Conservation (phyloP, 2,888 invertebrate species). For the Agonopterix arenella region DNA sequence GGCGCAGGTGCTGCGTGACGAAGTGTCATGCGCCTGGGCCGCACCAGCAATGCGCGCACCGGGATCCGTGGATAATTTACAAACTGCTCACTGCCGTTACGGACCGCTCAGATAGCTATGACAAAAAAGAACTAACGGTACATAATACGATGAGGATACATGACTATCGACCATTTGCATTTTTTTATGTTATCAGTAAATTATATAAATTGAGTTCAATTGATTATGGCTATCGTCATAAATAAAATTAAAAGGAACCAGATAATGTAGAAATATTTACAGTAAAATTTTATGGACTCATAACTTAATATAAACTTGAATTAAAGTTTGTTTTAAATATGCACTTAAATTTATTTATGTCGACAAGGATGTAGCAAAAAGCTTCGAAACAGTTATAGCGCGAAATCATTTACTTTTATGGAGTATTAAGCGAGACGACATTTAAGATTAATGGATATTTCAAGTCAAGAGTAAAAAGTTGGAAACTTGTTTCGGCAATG, state of each 20-base stretch:
- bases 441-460: constrained; percentile 27
- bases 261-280: constrained; percentile 7
- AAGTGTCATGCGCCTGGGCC: constrained; percentile 32
- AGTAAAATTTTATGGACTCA: constrained; percentile 11
- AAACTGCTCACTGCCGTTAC: constrained; percentile 34
- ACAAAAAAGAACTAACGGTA: constrained; percentile 54
- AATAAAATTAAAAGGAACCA: constrained; percentile 4
- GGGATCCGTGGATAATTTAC: constrained; percentile 46
- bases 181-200: constrained; percentile 19
- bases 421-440: constrained; percentile 24
- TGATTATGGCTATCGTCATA: constrained; percentile 4
- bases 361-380: constrained; percentile 12
- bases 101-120: constrained; percentile 13
- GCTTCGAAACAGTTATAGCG: constrained; percentile 23
- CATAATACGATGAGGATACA: constrained; percentile 20
- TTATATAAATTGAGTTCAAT: not conserved
- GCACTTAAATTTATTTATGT: not conserved
- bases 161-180: constrained; percentile 22
- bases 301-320: constrained; percentile 13
- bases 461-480: constrained; percentile 38
- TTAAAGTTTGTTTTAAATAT: not conserved
- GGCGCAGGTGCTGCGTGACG: constrained; percentile 35
- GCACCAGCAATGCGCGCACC: constrained; percentile 13
- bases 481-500: constrained; percentile 23
- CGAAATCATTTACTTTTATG: constrained; percentile 32